Evolutionary conservation across 2,888 invertebrate genomes (phyloP), one percentile per base, ranked within the genome.

Genomic region (Melipona bicolor): DNA sequence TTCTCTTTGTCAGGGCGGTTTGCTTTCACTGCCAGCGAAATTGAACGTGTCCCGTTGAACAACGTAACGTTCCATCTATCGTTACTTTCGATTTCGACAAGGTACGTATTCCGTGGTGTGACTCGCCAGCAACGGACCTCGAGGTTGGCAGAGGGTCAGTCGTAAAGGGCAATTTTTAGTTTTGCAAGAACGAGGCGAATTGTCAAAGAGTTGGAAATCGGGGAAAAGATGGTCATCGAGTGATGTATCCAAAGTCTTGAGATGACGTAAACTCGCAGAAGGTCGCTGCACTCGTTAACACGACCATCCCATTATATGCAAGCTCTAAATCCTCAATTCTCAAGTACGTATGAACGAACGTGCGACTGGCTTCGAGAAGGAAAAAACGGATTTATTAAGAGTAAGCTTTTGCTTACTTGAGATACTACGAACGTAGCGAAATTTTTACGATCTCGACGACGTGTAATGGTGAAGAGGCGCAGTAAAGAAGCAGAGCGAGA

Each of bases 231-330:
- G 17, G 36, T 24, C 19, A 59, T 69, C 32, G 75, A 71, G 52
- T 64, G 61, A 50, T 43, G 64, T 75, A 64, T 79, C 75, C 73
- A 56, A 68, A 84, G 86, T 82, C 83, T 78, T 75, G 88, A 72
- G 80, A 73, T 72, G 82, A 88, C 90, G 87, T 91, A 92, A 91
- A 91, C 85, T 87, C 88, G 79, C 77, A 86, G 87, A 89, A 88
- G 89, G 85, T 90, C 86, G 62, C 89, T 82, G 81, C 77, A 70
- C 81, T 77, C 72, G 76, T 83, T 81, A 84, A 85, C 85, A 83
- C 81, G 73, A 67, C 76, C 84, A 86, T 89, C 84, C 89, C 76
- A 83, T 80, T 79, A 72, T 74, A 81, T 76, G 67, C 68, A 15
- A 62, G 73, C 56, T 52, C 74, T 71, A 71, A 77, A 69, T 76